phyloP scores from a whole-genome alignment of 2,113 vertebrate species.

The Pheucticus melanocephalus region DNA sequence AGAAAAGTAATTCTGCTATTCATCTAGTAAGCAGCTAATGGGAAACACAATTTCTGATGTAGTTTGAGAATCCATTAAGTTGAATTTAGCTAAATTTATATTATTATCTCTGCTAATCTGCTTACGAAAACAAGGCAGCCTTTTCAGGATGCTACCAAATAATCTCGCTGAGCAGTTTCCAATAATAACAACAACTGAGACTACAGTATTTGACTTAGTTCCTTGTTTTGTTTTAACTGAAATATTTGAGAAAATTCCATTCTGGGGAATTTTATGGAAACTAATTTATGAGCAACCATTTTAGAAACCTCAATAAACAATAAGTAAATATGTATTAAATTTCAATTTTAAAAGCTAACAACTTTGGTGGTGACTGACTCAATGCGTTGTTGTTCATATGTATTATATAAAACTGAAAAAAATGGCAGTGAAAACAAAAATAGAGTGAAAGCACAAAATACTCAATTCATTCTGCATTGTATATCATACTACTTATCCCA shows the following conservation, averaged over 20 bases:
- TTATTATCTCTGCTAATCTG: not conserved
- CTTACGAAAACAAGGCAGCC: not conserved
- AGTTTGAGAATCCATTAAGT: not conserved
- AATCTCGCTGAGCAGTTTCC: not conserved
- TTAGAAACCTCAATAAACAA: not conserved
- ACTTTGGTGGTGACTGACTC: not conserved
- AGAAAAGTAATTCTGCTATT: conserved; percentile 33
- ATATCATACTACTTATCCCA: not conserved
- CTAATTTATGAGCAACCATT: not conserved
- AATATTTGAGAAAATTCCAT: not conserved
- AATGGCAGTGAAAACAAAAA: not conserved
- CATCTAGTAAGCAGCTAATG: not conserved
- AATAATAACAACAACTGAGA: not conserved
- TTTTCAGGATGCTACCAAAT: not conserved
- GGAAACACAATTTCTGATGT: not conserved
- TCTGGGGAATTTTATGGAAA: not conserved
- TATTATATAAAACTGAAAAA: not conserved
- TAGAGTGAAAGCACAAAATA: not conserved
- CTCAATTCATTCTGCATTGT: not conserved
- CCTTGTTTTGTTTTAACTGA: not conserved
- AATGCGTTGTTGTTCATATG: not conserved
- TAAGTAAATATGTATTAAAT: not conserved
- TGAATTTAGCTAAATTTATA: conserved; percentile 15
- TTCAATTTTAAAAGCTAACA: not conserved
- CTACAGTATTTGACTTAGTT: not conserved